Conservation (phyloP, 2,113 vertebrate species). For the Pseudopodoces humilis region DNA sequence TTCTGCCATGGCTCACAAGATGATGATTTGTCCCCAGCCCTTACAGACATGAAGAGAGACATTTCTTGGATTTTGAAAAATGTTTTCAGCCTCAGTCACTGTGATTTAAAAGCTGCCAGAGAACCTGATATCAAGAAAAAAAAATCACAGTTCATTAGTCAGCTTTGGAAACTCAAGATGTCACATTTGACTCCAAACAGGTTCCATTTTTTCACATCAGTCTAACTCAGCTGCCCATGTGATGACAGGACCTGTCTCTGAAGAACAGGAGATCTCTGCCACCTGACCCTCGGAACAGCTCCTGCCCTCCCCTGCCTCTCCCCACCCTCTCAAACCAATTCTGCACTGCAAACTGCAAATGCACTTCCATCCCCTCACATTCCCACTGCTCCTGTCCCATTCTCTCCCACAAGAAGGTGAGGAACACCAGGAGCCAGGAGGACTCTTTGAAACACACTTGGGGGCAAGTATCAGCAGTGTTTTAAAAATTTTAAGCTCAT, state of each 20-base stretch:
- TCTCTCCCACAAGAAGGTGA: neutral
- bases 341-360: neutral
- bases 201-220: neutral
- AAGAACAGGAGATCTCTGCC: rapidly evolving
- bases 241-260: neutral
- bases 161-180: neutral
- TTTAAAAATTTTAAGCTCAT: neutral
- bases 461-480: neutral
- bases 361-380: neutral
- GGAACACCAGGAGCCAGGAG: neutral
- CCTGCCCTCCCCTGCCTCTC: neutral
- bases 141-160: neutral
- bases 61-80: neutral
- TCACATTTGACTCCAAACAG: neutral
- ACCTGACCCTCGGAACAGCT: rapidly evolving
- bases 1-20: neutral
- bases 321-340: neutral
- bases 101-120: neutral
- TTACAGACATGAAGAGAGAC: neutral
- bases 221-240: neutral
- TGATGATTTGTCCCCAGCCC: neutral
- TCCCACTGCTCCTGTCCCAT: neutral
- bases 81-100: neutral
- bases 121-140: neutral
- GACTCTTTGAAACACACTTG: neutral